phyloP scores from a whole-genome alignment of 2,888 invertebrate genomes.

The Aphidius colemani region DNA sequence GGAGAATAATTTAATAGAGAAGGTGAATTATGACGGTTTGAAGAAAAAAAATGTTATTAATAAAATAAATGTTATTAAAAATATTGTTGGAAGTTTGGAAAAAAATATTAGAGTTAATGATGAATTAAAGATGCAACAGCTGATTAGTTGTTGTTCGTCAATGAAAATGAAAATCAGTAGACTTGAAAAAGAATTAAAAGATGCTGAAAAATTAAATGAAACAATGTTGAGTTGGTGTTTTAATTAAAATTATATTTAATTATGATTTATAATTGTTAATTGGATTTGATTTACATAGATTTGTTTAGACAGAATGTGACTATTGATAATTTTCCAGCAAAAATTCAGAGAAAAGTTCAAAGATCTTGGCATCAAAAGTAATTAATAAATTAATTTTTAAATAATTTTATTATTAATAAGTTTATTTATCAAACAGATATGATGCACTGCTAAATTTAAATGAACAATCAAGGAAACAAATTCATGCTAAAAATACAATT shows the following conservation, averaged over 20 bases:
- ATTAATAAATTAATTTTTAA: neutral
- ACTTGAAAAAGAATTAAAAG: slow-evolving; percentile 37
- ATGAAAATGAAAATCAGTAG: slow-evolving; percentile 37
- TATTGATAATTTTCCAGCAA: slow-evolving; percentile 38
- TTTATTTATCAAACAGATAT: slow-evolving; percentile 37
- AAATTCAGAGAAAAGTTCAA: slow-evolving; percentile 42
- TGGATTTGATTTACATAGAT: slow-evolving; percentile 33
- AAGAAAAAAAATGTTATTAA: neutral
- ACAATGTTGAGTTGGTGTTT: slow-evolving; percentile 45
- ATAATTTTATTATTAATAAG: slow-evolving; percentile 7
- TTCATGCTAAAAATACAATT: slow-evolving; percentile 29
- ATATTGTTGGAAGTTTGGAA: slow-evolving; percentile 36
- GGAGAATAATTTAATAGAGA: no score
- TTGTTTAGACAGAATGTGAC: slow-evolving; percentile 47
- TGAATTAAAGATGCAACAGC: slow-evolving; percentile 39
- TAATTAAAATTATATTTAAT: neutral
- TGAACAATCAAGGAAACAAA: slow-evolving; percentile 37
- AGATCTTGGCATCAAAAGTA: slow-evolving; percentile 48
- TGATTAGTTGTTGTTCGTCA: slow-evolving; percentile 33
- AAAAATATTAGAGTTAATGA: slow-evolving; percentile 40
- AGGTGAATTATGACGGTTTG: no score
- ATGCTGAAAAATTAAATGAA: slow-evolving; percentile 44
- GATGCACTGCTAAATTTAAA: slow-evolving; percentile 43
- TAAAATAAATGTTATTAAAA: no score
- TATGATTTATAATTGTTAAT: neutral